These are phyloP conservation scores for Sesamia inferens DNA, from an alignment of 2,888 invertebrate species.

Conservation along the genomic window DNA sequence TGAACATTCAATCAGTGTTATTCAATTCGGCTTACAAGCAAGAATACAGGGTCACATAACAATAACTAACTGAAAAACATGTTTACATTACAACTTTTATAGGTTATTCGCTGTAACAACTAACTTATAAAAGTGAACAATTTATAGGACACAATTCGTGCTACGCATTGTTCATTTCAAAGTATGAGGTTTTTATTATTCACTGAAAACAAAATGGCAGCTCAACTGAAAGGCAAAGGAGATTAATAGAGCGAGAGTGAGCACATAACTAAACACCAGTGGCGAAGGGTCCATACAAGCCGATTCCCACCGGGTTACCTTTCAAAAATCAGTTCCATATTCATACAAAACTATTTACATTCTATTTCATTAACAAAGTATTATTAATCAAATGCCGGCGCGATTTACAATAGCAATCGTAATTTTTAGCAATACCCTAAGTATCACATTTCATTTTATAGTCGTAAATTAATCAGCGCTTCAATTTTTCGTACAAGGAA, in stretches of 20 bases:
- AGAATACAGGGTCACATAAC: conserved; percentile 6
- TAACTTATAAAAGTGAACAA: conserved; percentile 26
- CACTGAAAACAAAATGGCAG: background rate
- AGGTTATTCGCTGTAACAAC: conserved; percentile 16
- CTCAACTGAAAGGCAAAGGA: conserved; percentile 17
- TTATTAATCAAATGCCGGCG: too few relatives aligned
- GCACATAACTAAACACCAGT: background rate
- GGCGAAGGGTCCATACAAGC: too few relatives aligned
- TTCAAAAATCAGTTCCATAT: too few relatives aligned
- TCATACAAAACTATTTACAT: too few relatives aligned
- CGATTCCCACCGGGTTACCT: too few relatives aligned
- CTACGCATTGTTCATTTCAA: conserved; percentile 14
- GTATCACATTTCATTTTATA: too few relatives aligned
- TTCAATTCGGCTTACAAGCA: conserved; percentile 1
- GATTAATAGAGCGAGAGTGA: conserved; percentile 21
- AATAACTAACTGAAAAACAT: conserved; percentile 36
- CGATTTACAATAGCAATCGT: too few relatives aligned
- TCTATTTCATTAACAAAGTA: too few relatives aligned
- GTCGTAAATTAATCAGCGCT: too few relatives aligned
- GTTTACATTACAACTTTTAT: conserved; percentile 45
- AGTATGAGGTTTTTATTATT: conserved; percentile 1
- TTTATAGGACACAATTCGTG: conserved; percentile 15
- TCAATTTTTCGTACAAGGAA: too few relatives aligned
- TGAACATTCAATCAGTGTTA: conserved; percentile 4
- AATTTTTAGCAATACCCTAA: too few relatives aligned